Evolutionary conservation across 2,113 vertebrate species (phyloP).

Genomic region (Grammomys dolichurus): DNA sequence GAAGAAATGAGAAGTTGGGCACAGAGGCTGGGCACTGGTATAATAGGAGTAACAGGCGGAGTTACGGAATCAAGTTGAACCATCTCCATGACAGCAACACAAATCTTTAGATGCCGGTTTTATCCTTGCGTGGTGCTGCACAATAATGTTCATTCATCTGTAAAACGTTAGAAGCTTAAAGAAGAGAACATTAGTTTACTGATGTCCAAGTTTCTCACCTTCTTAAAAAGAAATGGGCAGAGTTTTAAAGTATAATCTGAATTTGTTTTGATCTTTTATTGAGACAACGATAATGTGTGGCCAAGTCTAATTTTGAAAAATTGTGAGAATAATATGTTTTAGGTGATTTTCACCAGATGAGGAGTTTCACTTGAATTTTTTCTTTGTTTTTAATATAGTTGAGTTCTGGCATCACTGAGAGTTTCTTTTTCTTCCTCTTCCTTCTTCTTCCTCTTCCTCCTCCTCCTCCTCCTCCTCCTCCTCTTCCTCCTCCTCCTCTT

Average conservation of each 20-base stretch:
- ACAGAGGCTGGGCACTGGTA: not conserved
- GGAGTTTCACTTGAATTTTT: conserved; percentile 62
- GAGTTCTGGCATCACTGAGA: conserved; percentile 57
- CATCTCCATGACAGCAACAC: not conserved
- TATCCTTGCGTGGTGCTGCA: not conserved
- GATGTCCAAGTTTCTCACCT: conserved; percentile 14
- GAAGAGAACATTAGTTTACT: not conserved
- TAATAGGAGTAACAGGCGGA: not conserved
- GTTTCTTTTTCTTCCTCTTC: too few relatives aligned
- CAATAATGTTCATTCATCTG: not conserved
- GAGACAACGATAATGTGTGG: conserved; percentile 10
- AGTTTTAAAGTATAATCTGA: conserved; percentile 39
- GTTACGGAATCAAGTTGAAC: not conserved
- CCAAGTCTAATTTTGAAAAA: conserved; percentile 43
- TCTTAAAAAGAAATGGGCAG: conserved; percentile 56
- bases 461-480: too few relatives aligned
- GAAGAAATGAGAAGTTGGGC: not conserved
- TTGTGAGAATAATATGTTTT: conserved; percentile 47
- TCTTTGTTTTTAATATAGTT: conserved; percentile 63
- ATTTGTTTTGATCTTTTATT: conserved; percentile 45
- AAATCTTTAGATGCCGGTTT: not conserved
- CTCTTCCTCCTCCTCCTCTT: too few relatives aligned
- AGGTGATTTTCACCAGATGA: conserved; percentile 61
- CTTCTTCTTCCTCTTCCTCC: too few relatives aligned
- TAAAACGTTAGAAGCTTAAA: conserved; percentile 35